These are phyloP conservation scores for Calonectris borealis DNA, from an alignment of 2,113 vertebrate genomes.

Conservation along the genomic window DNA sequence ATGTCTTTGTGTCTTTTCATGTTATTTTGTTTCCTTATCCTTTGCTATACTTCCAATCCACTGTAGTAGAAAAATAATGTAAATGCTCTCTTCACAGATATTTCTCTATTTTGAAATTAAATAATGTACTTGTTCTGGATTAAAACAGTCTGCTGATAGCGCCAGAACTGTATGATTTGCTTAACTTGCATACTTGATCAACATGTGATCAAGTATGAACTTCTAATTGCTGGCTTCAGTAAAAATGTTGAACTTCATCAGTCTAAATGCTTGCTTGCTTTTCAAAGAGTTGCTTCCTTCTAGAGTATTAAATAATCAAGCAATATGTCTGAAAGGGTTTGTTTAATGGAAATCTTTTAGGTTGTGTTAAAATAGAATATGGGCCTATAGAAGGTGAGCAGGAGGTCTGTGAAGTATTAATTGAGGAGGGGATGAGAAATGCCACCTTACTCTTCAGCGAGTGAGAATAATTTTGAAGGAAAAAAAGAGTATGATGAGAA, in stretches of 20 bases:
- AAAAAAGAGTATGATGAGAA: conserved; percentile 10
- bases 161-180: not conserved
- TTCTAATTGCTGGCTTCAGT: not conserved
- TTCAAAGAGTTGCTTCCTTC: not conserved
- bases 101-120: not conserved
- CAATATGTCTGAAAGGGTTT: not conserved
- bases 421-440: not conserved
- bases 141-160: not conserved
- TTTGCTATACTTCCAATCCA: not conserved
- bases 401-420: not conserved
- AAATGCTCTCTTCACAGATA: not conserved
- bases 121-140: conserved; percentile 15
- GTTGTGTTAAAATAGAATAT: not conserved
- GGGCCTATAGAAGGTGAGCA: not conserved
- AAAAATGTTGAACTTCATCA: not conserved
- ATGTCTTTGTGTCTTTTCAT: not conserved
- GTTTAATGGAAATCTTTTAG: not conserved
- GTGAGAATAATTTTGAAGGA: conserved; percentile 1
- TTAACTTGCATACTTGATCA: conserved; percentile 6
- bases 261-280: not conserved
- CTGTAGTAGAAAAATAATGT: not conserved
- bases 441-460: not conserved
- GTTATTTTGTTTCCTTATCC: not conserved
- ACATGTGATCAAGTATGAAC: not conserved
- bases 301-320: not conserved